A percentile compares a stretch with the other conserved stretches of the same genome.
Conservation (phyloP, 30 jellyfish, hydroid and myxozoan species). For the Clytia hemisphaerica region DNA sequence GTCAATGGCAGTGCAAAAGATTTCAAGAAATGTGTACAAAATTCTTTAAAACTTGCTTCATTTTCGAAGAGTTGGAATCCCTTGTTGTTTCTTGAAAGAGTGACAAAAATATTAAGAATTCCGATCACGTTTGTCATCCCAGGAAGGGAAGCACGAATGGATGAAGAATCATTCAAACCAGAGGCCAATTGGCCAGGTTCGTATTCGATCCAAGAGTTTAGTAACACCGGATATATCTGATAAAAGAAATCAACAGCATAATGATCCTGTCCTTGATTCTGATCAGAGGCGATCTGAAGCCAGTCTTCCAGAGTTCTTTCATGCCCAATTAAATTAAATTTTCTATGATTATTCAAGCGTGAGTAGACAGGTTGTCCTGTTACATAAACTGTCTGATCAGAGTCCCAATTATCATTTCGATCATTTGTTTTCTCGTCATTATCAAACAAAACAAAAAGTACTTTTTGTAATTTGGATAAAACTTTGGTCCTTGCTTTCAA, state of each 20-base stretch:
- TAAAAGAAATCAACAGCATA: constrained; percentile 6
- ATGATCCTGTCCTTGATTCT: too few species aligned
- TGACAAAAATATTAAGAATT: background rate
- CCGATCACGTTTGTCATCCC: constrained; percentile 25
- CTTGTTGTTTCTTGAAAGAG: background rate
- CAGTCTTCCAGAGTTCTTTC: too few species aligned
- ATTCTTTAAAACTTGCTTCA: constrained; percentile 5
- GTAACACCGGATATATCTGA: constrained; percentile 51
- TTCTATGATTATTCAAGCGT: too few species aligned
- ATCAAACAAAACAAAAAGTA: constrained; percentile 29
- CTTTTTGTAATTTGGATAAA: constrained; percentile 45
- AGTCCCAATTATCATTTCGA: too few species aligned
- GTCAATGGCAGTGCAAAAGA: constrained; percentile 14
- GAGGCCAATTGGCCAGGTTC: constrained; percentile 34
- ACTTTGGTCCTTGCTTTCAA: constrained; percentile 28
- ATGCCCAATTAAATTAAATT: too few species aligned
- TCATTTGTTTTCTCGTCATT: too few species aligned
- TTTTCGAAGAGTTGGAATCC: background rate
- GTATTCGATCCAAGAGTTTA: constrained; percentile 66
- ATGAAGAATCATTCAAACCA: constrained; percentile 16
- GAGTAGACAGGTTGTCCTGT: too few species aligned
- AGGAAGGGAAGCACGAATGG: constrained; percentile 9
- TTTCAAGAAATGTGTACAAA: constrained; percentile 14
- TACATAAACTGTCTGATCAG: too few species aligned
- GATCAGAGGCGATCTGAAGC: too few species aligned